Conservation (phyloP, 2,888 invertebrate genomes). For the Patella caerulea region DNA sequence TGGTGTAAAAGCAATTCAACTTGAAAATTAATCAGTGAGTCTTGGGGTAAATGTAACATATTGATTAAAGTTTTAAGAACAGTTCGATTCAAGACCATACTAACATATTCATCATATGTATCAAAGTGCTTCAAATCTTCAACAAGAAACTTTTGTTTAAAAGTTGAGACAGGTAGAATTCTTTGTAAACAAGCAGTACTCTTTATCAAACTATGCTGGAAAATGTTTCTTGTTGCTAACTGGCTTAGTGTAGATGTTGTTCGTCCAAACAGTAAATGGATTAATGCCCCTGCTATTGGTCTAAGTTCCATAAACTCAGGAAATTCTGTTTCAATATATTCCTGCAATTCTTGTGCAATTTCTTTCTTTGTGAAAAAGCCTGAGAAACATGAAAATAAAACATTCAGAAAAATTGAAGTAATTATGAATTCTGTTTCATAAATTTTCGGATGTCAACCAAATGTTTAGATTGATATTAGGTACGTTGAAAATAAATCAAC, state of each 20-base stretch:
- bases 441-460: not conserved
- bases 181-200: conserved; percentile 45
- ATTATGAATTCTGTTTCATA: not conserved
- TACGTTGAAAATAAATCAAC: too few relatives aligned
- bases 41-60: conserved; percentile 46
- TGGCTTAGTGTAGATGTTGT: conserved; percentile 56
- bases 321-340: conserved; percentile 52
- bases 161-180: conserved; percentile 47
- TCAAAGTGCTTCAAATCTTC: conserved; percentile 44
- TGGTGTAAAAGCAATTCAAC: conserved; percentile 56
- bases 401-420: not conserved
- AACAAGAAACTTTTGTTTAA: conserved; percentile 46
- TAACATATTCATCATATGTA: conserved; percentile 57
- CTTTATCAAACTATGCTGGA: conserved; percentile 53
- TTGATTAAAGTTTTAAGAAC: conserved; percentile 50
- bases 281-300: conserved; percentile 42
- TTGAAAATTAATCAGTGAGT: conserved; percentile 55
- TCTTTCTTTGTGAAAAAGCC: conserved; percentile 57
- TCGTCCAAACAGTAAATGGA: conserved; percentile 59
- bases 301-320: conserved; percentile 50
- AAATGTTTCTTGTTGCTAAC: conserved; percentile 54
- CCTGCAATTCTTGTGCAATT: conserved; percentile 53
- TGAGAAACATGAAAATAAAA: conserved; percentile 29
- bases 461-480: too few relatives aligned
- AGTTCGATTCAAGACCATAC: conserved; percentile 50